Evolutionary conservation across 1,140 invertebrate species (phyloP).

Genomic region (Spodoptera frugiperda): DNA sequence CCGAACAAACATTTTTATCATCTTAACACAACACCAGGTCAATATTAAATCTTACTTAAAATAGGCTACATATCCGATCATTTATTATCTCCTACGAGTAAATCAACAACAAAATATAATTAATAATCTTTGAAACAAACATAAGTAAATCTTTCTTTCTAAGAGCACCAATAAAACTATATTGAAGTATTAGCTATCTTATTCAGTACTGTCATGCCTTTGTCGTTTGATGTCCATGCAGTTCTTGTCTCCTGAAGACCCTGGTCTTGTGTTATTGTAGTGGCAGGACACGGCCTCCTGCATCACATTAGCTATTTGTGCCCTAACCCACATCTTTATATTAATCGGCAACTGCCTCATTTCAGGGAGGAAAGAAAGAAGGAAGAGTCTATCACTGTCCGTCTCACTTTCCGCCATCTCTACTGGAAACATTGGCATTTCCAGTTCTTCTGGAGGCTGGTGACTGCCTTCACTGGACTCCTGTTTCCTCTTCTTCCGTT

Average conservation of each 20-base stretch:
- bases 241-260: conserved; percentile 41
- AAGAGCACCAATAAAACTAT: conserved; percentile 22
- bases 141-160: neutral
- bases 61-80: too few relatives aligned
- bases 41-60: too few relatives aligned
- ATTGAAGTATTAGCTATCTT: neutral
- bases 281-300: conserved; percentile 75
- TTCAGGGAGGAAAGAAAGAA: conserved; percentile 78
- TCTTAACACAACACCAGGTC: too few relatives aligned
- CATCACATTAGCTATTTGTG: conserved; percentile 78
- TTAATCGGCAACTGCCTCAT: conserved; percentile 75
- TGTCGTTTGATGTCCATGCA: conserved; percentile 57
- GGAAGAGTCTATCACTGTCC: conserved; percentile 74
- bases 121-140: too few relatives aligned
- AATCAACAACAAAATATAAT: too few relatives aligned
- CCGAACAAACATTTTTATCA: too few relatives aligned
- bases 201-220: conserved; percentile 49
- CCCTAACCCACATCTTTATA: conserved; percentile 80
- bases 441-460: conserved; percentile 62
- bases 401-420: conserved; percentile 62
- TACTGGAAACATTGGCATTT: conserved; percentile 66
- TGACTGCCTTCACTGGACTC: conserved; percentile 55
- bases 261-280: conserved; percentile 62
- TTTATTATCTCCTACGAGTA: too few relatives aligned
- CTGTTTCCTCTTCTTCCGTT: conserved; percentile 53